These are phyloP conservation scores for Buteo buteo DNA, from an alignment of 2,113 vertebrate genomes.

Conservation along the genomic window DNA sequence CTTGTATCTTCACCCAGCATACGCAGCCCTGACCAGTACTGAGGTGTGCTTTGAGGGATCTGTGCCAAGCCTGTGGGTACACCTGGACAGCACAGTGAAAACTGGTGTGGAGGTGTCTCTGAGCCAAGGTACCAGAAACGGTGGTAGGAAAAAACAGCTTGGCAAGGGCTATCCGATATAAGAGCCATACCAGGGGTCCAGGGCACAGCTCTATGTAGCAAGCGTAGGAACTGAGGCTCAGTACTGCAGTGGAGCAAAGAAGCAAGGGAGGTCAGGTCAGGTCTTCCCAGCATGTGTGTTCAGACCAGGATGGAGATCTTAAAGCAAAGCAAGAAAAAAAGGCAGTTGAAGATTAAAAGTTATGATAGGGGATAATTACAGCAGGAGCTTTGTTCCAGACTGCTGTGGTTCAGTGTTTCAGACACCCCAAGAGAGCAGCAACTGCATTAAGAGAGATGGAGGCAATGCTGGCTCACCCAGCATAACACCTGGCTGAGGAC, in stretches of 20 bases:
- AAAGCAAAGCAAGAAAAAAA: not conserved
- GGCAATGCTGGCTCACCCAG: not conserved
- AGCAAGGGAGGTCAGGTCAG: not conserved
- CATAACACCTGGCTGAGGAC: not conserved
- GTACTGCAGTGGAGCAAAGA: not conserved
- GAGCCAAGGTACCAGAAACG: not conserved
- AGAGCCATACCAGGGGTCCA: not conserved
- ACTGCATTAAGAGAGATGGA: not conserved
- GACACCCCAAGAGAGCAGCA: not conserved
- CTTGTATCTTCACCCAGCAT: not conserved
- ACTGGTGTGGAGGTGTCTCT: rapidly evolving
- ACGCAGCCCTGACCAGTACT: not conserved
- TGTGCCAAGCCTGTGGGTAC: not conserved
- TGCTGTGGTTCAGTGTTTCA: not conserved
- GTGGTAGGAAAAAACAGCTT: not conserved
- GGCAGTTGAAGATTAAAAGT: not conserved
- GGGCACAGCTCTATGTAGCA: not conserved
- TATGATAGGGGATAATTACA: not conserved
- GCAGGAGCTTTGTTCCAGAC: not conserved
- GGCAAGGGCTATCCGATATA: rapidly evolving
- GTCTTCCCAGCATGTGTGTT: not conserved
- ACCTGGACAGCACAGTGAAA: not conserved
- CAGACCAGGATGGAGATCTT: not conserved
- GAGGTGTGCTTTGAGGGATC: not conserved
- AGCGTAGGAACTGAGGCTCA: not conserved